Percentiles rank a stretch among this genome's conserved stretches.
Conservation (phyloP, 2,888 invertebrate genomes). For the Agrochola litura region DNA sequence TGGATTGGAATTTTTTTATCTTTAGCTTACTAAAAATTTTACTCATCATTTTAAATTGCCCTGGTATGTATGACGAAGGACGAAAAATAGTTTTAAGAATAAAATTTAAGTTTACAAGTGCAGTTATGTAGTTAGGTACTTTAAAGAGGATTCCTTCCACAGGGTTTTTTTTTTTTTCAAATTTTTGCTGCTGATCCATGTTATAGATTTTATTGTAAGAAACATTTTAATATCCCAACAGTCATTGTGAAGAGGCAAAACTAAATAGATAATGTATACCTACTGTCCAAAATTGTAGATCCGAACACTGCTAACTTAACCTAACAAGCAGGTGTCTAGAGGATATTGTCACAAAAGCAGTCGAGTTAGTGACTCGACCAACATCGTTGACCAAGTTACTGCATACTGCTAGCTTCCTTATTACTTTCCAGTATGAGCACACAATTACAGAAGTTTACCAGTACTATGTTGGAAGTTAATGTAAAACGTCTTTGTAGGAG, state of each 20-base stretch:
- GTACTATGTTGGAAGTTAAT: constrained; percentile 36
- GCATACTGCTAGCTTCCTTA: constrained; percentile 14
- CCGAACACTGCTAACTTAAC: neutral
- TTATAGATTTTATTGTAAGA: neutral
- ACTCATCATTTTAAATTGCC: neutral
- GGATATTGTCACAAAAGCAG: constrained; percentile 24
- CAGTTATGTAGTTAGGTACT: too few species aligned
- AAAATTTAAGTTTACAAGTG: neutral
- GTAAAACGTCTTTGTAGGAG: constrained; percentile 38
- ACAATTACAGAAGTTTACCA: constrained; percentile 48
- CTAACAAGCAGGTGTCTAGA: constrained; percentile 28
- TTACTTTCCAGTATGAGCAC: constrained; percentile 25
- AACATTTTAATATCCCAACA: neutral
- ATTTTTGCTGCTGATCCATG: neutral
- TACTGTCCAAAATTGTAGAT: neutral
- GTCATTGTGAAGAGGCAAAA: neutral
- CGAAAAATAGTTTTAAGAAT: too few species aligned
- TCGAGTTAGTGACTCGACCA: constrained; percentile 15
- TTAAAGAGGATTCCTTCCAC: too few species aligned
- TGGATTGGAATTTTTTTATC: constrained; percentile 12
- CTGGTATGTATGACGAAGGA: too few species aligned
- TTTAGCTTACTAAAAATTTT: constrained; percentile 2
- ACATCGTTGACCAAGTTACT: constrained; percentile 33
- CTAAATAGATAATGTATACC: neutral
- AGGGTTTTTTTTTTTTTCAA: neutral